A percentile compares a stretch with the other conserved stretches of the same genome.
phyloP scores from a whole-genome alignment of 2,888 invertebrate genomes.

The Scaptomyza caliginosa region DNA sequence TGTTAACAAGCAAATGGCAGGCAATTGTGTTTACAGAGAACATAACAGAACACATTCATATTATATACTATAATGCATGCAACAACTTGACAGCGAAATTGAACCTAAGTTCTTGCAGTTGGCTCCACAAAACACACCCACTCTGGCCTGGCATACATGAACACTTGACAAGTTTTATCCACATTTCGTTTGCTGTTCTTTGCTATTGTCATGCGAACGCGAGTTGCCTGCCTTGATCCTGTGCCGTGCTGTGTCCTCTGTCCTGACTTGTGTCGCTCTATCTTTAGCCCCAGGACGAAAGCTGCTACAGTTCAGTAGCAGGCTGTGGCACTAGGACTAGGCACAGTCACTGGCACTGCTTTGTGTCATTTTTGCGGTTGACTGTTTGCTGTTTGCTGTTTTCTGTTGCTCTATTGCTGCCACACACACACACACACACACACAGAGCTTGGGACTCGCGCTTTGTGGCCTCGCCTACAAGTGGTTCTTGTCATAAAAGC shows the following conservation, averaged over 20 bases:
- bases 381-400: conserved; percentile 24
- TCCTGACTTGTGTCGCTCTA: conserved; percentile 33
- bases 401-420: conserved; percentile 33
- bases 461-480: conserved; percentile 66
- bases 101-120: conserved; percentile 37
- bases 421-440: conserved; percentile 25
- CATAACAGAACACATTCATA: conserved; percentile 5
- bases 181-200: conserved; percentile 50
- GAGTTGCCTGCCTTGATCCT: conserved; percentile 49
- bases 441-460: conserved; percentile 42
- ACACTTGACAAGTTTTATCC: conserved; percentile 56
- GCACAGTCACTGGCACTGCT: conserved; percentile 44
- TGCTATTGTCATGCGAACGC: conserved; percentile 29
- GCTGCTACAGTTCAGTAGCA: neutral
- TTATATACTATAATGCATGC: conserved; percentile 31
- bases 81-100: conserved; percentile 32
- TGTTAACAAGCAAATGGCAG: conserved; percentile 17
- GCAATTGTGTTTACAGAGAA: conserved; percentile 13
- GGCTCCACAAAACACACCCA: conserved; percentile 10
- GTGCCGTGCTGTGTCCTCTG: conserved; percentile 11
- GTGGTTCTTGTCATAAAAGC: conserved; percentile 77
- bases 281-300: conserved; percentile 36
- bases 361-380: conserved; percentile 65
- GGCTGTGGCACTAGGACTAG: conserved; percentile 19
- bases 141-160: neutral